These are phyloP conservation scores for Zygaena filipendulae DNA, from an alignment of 2,888 invertebrate genomes.

Conservation along the genomic window DNA sequence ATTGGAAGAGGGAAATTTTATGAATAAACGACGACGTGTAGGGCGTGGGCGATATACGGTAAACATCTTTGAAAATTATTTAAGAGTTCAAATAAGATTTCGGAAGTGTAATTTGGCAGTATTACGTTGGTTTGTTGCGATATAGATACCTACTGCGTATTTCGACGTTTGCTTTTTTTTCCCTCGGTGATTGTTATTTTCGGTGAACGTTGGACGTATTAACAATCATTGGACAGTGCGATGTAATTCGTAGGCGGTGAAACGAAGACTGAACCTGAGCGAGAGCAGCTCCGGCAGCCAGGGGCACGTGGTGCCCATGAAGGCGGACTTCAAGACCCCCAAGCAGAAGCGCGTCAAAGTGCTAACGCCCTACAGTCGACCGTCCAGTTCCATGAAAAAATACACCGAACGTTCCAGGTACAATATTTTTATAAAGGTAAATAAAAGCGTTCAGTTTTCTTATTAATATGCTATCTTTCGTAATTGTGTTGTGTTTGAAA, in stretches of 20 bases:
- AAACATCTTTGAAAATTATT: no score
- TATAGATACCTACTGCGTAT: no score
- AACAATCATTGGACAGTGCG: background rate
- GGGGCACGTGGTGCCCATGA: conserved; percentile 69
- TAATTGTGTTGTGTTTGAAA: no score
- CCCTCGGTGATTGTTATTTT: background rate
- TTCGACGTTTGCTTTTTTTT: background rate
- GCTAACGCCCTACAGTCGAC: conserved; percentile 57
- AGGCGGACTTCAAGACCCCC: conserved; percentile 74
- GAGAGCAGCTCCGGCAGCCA: conserved; percentile 70
- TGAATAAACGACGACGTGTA: no score
- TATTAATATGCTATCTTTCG: no score
- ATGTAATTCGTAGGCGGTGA: conserved; percentile 71
- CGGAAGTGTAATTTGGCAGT: no score
- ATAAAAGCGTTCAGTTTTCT: no score
- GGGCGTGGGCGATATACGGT: no score
- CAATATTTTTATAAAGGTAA: conserved; percentile 31
- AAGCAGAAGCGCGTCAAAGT: conserved; percentile 67
- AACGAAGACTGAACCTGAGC: conserved; percentile 83
- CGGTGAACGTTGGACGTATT: background rate
- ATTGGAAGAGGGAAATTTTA: no score
- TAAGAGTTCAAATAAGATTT: no score
- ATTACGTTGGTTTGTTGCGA: no score
- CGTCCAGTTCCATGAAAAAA: conserved; percentile 67
- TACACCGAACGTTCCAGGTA: conserved; percentile 67